Evolutionary conservation across 2,113 vertebrate species (phyloP).

Genomic region (Manacus vitellinus): DNA sequence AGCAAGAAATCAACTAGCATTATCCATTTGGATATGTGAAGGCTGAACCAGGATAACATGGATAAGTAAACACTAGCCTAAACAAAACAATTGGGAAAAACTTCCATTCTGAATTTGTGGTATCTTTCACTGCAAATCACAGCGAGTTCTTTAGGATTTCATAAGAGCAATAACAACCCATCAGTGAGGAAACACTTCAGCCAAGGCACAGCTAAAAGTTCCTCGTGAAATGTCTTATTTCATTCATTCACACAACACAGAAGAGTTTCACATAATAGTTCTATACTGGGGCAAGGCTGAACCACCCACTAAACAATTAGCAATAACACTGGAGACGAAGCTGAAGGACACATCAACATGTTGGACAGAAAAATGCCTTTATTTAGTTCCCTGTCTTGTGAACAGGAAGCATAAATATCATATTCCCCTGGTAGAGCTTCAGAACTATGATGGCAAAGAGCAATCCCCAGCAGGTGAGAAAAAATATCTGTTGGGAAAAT

Average conservation of each 20-base stretch:
- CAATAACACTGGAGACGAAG: neutral
- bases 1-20: conserved; percentile 6
- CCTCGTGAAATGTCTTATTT: neutral
- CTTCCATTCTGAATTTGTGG: neutral
- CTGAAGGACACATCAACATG: neutral
- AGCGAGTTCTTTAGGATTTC: neutral
- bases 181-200: neutral
- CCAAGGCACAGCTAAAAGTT: neutral
- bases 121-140: neutral
- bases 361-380: neutral
- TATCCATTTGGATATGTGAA: neutral
- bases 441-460: neutral
- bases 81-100: neutral
- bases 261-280: neutral
- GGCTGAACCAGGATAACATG: neutral
- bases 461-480: neutral
- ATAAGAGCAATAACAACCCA: neutral
- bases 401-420: neutral
- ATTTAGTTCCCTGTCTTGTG: neutral
- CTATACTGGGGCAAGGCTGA: neutral
- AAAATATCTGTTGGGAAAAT: neutral
- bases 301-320: neutral
- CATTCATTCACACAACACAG: neutral
- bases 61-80: neutral
- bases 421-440: neutral